phyloP scores from a whole-genome alignment of 2,113 vertebrate species.

The Lophura nycthemera region DNA sequence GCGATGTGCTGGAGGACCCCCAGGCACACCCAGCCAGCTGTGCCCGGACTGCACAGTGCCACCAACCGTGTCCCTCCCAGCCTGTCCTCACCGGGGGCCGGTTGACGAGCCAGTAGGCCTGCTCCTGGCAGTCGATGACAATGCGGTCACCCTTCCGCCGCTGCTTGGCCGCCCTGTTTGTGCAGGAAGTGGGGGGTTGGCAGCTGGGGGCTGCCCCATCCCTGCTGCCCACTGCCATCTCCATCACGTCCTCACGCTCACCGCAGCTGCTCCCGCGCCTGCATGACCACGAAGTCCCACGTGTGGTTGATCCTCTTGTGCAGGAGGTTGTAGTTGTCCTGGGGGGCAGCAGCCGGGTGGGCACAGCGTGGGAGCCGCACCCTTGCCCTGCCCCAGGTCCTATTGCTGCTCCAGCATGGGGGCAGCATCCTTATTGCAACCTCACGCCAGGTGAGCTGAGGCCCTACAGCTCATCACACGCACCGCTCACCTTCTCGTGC shows the following conservation, averaged over 20 bases:
- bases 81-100: conserved; percentile 84
- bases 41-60: background rate
- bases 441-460: background rate
- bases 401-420: fast-evolving
- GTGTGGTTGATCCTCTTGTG: conserved; percentile 92
- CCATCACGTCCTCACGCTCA: conserved; percentile 50
- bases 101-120: conserved; percentile 94
- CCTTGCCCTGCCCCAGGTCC: fast-evolving
- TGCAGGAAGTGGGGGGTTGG: background rate
- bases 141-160: conserved; percentile 91
- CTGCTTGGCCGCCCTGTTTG: conserved; percentile 89
- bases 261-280: conserved; percentile 94
- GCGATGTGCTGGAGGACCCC: background rate
- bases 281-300: conserved; percentile 97
- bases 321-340: conserved; percentile 90
- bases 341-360: background rate
- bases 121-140: conserved; percentile 94
- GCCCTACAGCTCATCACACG: background rate
- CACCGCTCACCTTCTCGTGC: conserved; percentile 88
- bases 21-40: too few relatives aligned
- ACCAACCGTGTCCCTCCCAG: fast-evolving
- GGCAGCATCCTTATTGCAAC: background rate
- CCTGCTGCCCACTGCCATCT: background rate
- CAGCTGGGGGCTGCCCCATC: background rate
- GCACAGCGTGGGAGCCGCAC: fast-evolving